A percentile compares a stretch with the other conserved stretches of the same genome.
These are phyloP conservation scores for Dioctria rufipes DNA, from an alignment of 2,888 invertebrate species.

Conservation along the genomic window DNA sequence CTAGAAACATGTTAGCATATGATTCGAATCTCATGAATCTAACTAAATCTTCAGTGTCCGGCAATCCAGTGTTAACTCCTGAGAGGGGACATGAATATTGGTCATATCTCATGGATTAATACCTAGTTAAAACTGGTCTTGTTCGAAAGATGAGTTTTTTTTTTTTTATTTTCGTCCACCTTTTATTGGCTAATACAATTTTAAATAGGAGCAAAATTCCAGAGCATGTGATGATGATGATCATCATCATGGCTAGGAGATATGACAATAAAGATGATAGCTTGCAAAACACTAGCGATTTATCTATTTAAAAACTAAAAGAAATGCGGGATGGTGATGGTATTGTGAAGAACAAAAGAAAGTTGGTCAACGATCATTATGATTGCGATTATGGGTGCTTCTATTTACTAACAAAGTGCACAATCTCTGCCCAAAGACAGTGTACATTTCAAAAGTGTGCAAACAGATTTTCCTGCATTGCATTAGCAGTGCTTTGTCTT, in stretches of 20 bases:
- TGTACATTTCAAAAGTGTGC: neutral
- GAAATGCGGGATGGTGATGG: neutral
- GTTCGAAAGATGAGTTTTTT: conserved; percentile 28
- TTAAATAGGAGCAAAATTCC: too few species aligned
- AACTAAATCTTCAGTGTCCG: too few species aligned
- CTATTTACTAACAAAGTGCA: neutral
- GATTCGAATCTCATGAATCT: conserved; percentile 12
- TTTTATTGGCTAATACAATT: neutral
- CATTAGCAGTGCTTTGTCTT: conserved; percentile 17
- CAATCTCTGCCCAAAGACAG: neutral
- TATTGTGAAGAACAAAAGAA: neutral
- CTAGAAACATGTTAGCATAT: conserved; percentile 6
- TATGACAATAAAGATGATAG: conserved; percentile 16
- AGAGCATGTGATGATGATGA: neutral
- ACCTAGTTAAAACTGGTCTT: conserved; percentile 15
- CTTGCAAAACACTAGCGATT: conserved; percentile 33
- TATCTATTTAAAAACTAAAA: neutral
- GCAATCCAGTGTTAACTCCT: too few species aligned
- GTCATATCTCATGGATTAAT: conserved; percentile 1
- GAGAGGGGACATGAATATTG: neutral
- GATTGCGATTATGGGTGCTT: neutral
- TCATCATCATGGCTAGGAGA: neutral
- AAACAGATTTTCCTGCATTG: conserved; percentile 27
- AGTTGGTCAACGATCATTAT: conserved; percentile 30
- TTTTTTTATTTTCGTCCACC: neutral